These are phyloP conservation scores for Channa striata DNA, from an alignment of 2,797 vertebrate species.

Conservation along the genomic window DNA sequence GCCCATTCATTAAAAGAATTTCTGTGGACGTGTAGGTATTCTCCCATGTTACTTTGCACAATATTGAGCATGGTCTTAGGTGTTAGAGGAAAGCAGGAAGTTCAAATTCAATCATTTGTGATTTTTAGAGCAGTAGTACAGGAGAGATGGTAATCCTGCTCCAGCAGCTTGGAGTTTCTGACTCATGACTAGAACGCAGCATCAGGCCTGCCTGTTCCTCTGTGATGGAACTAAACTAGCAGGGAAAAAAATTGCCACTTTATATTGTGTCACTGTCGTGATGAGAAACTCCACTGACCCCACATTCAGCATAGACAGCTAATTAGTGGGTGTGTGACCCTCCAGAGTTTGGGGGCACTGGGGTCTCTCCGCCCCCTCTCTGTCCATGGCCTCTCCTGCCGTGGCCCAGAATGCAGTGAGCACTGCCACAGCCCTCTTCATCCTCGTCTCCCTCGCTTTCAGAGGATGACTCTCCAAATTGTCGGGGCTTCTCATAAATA, in stretches of 20 bases:
- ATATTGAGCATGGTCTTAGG: constrained; percentile 15
- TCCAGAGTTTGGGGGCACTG: constrained; percentile 80
- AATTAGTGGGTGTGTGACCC: constrained; percentile 81
- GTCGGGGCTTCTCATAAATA: constrained; percentile 93
- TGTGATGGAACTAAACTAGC: constrained; percentile 66
- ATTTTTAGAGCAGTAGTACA: constrained; percentile 6
- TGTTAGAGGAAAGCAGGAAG: constrained; percentile 1
- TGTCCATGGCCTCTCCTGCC: constrained; percentile 81
- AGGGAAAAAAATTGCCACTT: constrained; percentile 62
- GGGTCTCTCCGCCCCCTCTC: constrained; percentile 66
- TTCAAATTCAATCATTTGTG: constrained; percentile 21
- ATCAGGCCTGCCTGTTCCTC: constrained; percentile 41
- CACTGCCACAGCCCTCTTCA: constrained; percentile 91
- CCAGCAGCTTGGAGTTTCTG: constrained; percentile 39
- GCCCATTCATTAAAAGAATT: too few relatives aligned
- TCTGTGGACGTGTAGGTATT: background rate
- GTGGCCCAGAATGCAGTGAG: constrained; percentile 92
- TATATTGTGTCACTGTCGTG: constrained; percentile 55
- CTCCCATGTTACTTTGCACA: background rate
- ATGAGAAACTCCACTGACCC: constrained; percentile 41
- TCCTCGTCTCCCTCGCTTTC: constrained; percentile 94
- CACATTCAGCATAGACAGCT: constrained; percentile 17
- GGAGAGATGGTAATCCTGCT: constrained; percentile 7
- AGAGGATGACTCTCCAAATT: constrained; percentile 93
- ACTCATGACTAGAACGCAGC: constrained; percentile 36